A percentile compares a stretch with the other conserved stretches of the same genome.
phyloP scores from a whole-genome alignment of 1,140 invertebrate genomes.

The Apis cerana region DNA sequence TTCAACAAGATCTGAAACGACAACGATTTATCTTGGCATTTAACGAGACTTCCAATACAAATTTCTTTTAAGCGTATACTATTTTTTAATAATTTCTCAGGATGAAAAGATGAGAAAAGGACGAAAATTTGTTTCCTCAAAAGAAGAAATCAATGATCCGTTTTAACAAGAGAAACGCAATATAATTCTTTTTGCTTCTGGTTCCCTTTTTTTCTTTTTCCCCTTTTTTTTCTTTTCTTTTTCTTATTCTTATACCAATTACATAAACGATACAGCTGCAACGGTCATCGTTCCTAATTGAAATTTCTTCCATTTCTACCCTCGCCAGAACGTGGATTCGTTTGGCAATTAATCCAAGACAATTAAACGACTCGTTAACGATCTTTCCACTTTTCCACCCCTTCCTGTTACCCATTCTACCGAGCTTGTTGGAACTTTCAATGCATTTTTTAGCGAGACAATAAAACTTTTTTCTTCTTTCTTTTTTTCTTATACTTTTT shows the following conservation, averaged over 20 bases:
- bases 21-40: not conserved
- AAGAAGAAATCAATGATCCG: too few relatives aligned
- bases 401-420: not conserved
- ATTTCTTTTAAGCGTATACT: not conserved
- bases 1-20: not conserved
- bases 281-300: slow-evolving; percentile 17
- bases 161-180: not conserved
- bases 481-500: too few relatives aligned
- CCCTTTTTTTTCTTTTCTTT: not conserved
- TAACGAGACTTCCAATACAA: not conserved
- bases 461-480: too few relatives aligned
- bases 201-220: not conserved
- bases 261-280: slow-evolving; percentile 13
- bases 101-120: not conserved
- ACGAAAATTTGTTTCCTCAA: not conserved
- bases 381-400: not conserved
- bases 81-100: not conserved
- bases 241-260: slow-evolving; percentile 4
- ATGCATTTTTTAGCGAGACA: too few relatives aligned
- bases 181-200: not conserved
- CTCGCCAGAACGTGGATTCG: not conserved
- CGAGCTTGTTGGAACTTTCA: not conserved
- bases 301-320: slow-evolving; percentile 10
- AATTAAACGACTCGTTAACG: slow-evolving; percentile 10
- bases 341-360: slow-evolving; percentile 7